A percentile compares a stretch with the other conserved stretches of the same genome.
Evolutionary conservation across 2,888 invertebrate genomes (phyloP).

Genomic region (Nephrotoma guestfalica): DNA sequence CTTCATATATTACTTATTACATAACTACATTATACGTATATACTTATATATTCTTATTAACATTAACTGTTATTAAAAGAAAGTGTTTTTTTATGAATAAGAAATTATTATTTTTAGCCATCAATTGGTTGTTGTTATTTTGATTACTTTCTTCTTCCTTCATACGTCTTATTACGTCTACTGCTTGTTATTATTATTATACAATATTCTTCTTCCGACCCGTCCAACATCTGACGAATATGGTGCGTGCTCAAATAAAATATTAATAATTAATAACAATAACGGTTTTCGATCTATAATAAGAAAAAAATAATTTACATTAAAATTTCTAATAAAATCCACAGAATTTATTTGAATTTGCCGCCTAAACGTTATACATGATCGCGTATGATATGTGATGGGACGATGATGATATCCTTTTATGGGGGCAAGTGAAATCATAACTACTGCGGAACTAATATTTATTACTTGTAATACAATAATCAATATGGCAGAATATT

Average conservation of each 20-base stretch:
- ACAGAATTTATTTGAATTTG: background rate
- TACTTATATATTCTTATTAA: background rate
- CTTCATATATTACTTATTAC: background rate
- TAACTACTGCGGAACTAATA: background rate
- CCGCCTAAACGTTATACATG: background rate
- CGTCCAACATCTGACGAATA: background rate
- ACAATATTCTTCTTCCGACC: background rate
- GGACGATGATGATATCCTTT: background rate
- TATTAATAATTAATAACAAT: background rate
- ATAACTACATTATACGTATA: background rate
- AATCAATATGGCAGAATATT: too few relatives aligned
- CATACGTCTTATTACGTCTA: background rate
- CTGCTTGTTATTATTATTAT: background rate
- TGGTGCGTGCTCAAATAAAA: background rate
- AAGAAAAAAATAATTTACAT: background rate
- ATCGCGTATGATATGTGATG: background rate
- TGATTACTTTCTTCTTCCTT: background rate
- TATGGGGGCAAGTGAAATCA: background rate
- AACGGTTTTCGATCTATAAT: background rate
- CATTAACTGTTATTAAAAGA: background rate
- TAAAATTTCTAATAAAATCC: background rate
- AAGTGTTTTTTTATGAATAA: background rate
- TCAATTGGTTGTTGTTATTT: background rate
- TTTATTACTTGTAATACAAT: too few relatives aligned
- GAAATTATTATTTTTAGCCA: background rate